Percentiles rank a stretch among this genome's conserved stretches.
These are phyloP conservation scores for Stomatorhinus ivindoensis DNA, from an alignment of 2,113 vertebrate genomes.

Conservation along the genomic window DNA sequence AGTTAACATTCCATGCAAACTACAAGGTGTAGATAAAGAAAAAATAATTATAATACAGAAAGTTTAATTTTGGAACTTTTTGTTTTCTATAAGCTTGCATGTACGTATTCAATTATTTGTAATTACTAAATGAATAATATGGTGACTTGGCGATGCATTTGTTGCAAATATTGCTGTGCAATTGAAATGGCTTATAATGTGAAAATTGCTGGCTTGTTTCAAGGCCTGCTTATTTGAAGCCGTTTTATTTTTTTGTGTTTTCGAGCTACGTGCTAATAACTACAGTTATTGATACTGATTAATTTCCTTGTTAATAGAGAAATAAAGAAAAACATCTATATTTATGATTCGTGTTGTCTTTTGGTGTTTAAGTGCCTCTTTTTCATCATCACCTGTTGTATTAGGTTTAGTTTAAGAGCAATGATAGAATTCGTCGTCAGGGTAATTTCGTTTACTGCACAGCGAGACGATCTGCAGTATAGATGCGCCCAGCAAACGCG, in stretches of 20 bases:
- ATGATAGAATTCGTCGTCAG: not conserved
- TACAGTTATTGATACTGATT: not conserved
- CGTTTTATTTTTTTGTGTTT: not conserved
- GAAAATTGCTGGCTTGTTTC: not conserved
- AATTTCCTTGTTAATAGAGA: not conserved
- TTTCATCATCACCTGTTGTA: not conserved
- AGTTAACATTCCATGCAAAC: not conserved
- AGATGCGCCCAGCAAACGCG: not conserved
- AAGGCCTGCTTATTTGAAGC: not conserved
- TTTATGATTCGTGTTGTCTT: not conserved
- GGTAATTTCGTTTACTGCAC: not conserved
- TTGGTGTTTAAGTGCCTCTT: not conserved
- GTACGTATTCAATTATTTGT: not conserved
- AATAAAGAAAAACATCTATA: not conserved
- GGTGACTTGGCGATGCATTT: not conserved
- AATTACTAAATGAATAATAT: not conserved
- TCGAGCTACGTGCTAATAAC: not conserved
- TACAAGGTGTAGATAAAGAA: not conserved
- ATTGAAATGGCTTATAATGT: not conserved
- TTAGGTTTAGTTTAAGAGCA: not conserved
- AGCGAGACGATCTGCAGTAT: not conserved
- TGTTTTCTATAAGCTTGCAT: not conserved
- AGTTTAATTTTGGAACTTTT: not conserved
- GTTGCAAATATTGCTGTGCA: conserved; percentile 7
- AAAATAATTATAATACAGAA: not conserved